phyloP scores from a whole-genome alignment of 2,797 vertebrate species.

The Sparidentex hasta region DNA sequence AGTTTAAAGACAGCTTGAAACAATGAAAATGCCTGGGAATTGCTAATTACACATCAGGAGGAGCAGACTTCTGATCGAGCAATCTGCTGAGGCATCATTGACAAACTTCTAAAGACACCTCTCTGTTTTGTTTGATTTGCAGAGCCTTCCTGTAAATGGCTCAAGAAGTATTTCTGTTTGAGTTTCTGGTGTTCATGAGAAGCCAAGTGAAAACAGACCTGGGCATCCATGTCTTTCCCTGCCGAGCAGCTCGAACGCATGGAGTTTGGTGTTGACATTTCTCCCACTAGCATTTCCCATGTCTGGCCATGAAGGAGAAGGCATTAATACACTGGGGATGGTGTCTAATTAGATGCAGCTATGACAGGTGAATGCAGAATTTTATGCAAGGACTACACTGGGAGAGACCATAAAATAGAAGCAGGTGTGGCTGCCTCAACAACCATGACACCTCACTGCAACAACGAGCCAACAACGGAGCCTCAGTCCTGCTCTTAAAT shows the following conservation, averaged over 20 bases:
- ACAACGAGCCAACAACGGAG: conserved; percentile 17
- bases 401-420: conserved; percentile 44
- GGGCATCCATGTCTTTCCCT: conserved; percentile 4
- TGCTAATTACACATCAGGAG: not conserved
- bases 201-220: conserved; percentile 19
- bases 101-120: not conserved
- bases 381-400: conserved; percentile 27
- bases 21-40: not conserved
- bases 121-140: conserved; percentile 7
- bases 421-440: conserved; percentile 23
- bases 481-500: conserved; percentile 23
- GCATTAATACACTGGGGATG: conserved; percentile 44
- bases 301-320: conserved; percentile 45
- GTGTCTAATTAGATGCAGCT: conserved; percentile 55
- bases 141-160: not conserved
- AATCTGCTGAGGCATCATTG: not conserved
- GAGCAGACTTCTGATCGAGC: not conserved
- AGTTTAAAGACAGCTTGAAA: not conserved
- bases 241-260: not conserved
- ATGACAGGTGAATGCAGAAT: conserved; percentile 59
- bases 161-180: not conserved
- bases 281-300: conserved; percentile 36
- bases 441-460: conserved; percentile 37
- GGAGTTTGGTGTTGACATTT: conserved; percentile 34
- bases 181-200: not conserved